Conservation (phyloP, 1,140 invertebrate genomes). For the Andrena cerasifolii region DNA sequence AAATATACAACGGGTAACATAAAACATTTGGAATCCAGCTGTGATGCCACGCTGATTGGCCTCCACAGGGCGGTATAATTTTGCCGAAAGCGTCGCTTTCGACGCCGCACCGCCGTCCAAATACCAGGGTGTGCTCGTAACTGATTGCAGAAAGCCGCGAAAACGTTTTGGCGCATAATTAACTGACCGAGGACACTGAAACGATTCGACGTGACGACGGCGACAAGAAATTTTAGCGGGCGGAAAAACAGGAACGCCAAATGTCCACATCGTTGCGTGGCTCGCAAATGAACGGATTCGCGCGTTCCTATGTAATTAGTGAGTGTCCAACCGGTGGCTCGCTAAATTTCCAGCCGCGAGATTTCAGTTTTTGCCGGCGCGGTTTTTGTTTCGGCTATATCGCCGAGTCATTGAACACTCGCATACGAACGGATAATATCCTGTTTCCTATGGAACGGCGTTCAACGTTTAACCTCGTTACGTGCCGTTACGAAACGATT, state of each 20-base stretch:
- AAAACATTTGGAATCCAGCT: too few relatives aligned
- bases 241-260: not conserved
- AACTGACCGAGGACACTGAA: not conserved
- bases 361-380: not conserved
- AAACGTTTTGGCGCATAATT: conserved; percentile 16
- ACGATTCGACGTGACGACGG: not conserved
- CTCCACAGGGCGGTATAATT: not conserved
- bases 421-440: conserved; percentile 2
- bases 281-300: conserved; percentile 25
- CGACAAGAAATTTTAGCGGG: too few relatives aligned
- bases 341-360: not conserved
- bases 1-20: too few relatives aligned
- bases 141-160: conserved; percentile 13
- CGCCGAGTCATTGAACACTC: not conserved
- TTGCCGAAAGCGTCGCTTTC: not conserved
- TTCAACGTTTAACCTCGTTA: conserved; percentile 42
- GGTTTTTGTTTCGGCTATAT: not conserved
- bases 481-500: conserved; percentile 57
- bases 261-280: not conserved
- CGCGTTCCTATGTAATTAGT: too few relatives aligned
- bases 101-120: not conserved
- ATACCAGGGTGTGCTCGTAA: conserved; percentile 8
- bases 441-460: conserved; percentile 19
- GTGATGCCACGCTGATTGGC: not conserved
- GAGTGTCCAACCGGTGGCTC: too few relatives aligned